These are phyloP conservation scores for Sylvia atricapilla DNA, from an alignment of 2,113 vertebrate species.

Conservation along the genomic window DNA sequence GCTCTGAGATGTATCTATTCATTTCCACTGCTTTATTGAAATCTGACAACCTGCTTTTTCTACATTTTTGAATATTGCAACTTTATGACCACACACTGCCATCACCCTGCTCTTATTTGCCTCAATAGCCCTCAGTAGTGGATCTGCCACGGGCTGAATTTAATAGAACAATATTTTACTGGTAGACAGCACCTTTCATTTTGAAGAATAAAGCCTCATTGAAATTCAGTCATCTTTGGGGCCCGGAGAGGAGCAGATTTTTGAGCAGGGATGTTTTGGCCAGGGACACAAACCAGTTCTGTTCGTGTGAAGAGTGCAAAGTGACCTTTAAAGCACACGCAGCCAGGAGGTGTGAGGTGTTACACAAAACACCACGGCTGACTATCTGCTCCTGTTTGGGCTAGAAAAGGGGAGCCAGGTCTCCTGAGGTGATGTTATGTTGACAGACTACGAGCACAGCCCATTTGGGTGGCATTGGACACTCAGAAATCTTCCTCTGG, in stretches of 20 bases:
- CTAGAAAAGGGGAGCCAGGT: background rate
- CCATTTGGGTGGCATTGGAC: background rate
- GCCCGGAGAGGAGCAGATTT: background rate
- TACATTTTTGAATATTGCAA: conserved; percentile 68
- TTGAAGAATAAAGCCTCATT: conserved; percentile 62
- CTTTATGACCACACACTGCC: conserved; percentile 60
- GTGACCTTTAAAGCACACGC: background rate
- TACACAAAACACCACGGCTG: background rate
- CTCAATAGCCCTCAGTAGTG: conserved; percentile 66
- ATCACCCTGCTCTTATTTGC: conserved; percentile 65
- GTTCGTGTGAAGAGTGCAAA: background rate
- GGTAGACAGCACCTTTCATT: conserved; percentile 58
- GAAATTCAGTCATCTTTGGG: conserved; percentile 64
- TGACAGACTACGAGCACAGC: background rate
- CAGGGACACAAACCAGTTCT: background rate
- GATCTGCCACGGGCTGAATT: conserved; percentile 61
- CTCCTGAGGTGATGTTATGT: background rate
- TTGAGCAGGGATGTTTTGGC: background rate
- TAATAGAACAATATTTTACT: conserved; percentile 70
- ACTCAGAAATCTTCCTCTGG: background rate
- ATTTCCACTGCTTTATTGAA: conserved; percentile 59
- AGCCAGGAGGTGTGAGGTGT: background rate
- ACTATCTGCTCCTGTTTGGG: background rate
- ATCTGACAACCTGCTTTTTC: conserved; percentile 47
- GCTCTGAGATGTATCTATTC: conserved; percentile 44